These are phyloP conservation scores for Oxyscelio sp. DNA, from an alignment of 2,888 invertebrate species.

Conservation along the genomic window DNA sequence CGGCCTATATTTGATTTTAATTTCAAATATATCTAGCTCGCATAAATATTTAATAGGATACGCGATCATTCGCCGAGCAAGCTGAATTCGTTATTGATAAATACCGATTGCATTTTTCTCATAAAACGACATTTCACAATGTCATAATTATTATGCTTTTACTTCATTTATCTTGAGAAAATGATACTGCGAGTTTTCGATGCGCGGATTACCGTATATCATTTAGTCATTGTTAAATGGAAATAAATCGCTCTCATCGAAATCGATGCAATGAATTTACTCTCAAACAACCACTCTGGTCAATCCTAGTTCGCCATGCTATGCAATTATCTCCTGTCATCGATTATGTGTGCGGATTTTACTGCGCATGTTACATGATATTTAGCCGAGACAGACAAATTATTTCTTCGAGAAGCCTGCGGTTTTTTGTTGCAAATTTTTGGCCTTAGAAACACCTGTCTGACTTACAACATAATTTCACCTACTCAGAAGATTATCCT, in stretches of 20 bases:
- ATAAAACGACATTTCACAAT: background rate
- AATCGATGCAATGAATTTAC: conserved; percentile 56
- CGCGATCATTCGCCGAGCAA: no score
- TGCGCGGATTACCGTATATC: conserved; percentile 36
- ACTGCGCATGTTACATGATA: conserved; percentile 65
- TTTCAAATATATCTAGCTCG: background rate
- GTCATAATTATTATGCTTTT: conserved; percentile 1
- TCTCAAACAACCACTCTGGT: conserved; percentile 56
- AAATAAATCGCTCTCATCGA: conserved; percentile 49
- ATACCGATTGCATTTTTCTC: no score
- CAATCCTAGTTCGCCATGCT: conserved; percentile 55
- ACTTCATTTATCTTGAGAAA: conserved; percentile 4
- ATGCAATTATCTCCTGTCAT: conserved; percentile 66
- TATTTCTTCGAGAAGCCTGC: conserved; percentile 17
- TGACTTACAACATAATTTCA: no score
- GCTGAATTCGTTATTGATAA: no score
- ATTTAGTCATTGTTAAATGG: conserved; percentile 56
- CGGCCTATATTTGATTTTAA: conserved; percentile 19
- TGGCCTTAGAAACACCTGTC: conserved; percentile 24
- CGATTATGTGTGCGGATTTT: conserved; percentile 66
- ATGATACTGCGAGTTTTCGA: conserved; percentile 22
- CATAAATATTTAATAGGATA: no score
- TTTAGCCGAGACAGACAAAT: conserved; percentile 41
- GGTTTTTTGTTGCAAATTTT: conserved; percentile 19
- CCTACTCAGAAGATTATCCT: no score